These are phyloP conservation scores for Nicator chloris DNA, from an alignment of 2,113 vertebrate species.

Conservation along the genomic window DNA sequence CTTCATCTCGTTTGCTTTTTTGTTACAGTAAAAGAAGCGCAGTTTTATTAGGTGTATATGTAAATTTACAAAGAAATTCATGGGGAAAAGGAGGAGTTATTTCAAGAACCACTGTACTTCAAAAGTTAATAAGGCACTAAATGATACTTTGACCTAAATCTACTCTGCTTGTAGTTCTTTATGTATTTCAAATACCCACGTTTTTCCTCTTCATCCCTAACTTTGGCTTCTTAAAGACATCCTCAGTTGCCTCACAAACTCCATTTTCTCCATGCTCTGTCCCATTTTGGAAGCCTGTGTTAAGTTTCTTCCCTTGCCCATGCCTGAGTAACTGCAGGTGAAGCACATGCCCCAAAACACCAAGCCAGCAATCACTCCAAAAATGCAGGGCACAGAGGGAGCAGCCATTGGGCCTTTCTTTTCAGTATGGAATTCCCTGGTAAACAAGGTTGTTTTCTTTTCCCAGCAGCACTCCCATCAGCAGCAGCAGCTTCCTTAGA, in stretches of 20 bases:
- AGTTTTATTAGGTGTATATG: not conserved
- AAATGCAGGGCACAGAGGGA: not conserved
- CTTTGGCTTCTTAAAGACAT: not conserved
- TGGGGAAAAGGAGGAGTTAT: not conserved
- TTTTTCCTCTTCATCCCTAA: not conserved
- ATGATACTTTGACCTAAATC: not conserved
- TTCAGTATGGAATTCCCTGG: not conserved
- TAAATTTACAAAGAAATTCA: not conserved
- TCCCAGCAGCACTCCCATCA: not conserved
- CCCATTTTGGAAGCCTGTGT: not conserved
- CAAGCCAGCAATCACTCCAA: not conserved
- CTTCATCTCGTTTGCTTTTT: not conserved
- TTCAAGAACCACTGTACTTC: not conserved
- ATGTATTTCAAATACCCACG: not conserved
- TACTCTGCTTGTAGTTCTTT: not conserved
- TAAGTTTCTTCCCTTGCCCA: not conserved
- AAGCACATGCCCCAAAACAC: not conserved
- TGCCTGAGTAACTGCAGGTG: not conserved
- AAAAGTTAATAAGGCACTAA: not conserved
- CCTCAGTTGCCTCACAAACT: not conserved
- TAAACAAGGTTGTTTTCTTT: not conserved
- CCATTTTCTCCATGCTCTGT: not conserved
- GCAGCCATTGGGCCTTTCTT: not conserved
- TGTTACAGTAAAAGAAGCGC: fast-evolving
- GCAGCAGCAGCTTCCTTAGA: not conserved